Conservation (phyloP, 2,888 invertebrate species). For the Patella depressa region DNA sequence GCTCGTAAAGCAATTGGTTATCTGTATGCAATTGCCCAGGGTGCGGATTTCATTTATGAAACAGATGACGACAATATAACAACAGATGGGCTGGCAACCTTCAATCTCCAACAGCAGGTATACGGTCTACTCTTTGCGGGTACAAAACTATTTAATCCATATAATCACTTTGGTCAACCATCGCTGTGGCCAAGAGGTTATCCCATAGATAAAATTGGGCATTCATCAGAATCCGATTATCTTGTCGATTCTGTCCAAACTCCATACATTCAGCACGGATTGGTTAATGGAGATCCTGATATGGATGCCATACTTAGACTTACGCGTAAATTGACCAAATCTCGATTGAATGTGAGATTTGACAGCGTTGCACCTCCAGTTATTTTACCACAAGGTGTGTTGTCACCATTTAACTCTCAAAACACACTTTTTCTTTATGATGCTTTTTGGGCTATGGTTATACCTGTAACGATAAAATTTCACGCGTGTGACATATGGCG, state of each 20-base stretch:
- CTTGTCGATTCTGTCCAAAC: conserved; percentile 26
- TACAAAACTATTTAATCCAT: conserved; percentile 11
- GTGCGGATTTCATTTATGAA: conserved; percentile 29
- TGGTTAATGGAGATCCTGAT: conserved; percentile 61
- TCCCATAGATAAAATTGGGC: not conserved
- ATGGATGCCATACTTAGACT: conserved; percentile 59
- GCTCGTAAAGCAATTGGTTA: conserved; percentile 26
- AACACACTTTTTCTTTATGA: conserved; percentile 53
- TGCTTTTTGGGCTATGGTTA: conserved; percentile 55
- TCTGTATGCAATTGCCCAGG: conserved; percentile 27
- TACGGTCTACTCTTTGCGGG: conserved; percentile 20
- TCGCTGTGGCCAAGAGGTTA: not conserved
- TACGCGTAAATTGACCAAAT: conserved; percentile 39
- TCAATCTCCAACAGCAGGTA: conserved; percentile 8
- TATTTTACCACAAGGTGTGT: conserved; percentile 47
- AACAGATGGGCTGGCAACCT: conserved; percentile 21
- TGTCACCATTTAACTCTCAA: conserved; percentile 56
- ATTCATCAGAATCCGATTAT: conserved; percentile 21
- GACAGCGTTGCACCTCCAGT: conserved; percentile 48
- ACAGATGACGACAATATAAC: conserved; percentile 32
- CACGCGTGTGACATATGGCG: conserved; percentile 57
- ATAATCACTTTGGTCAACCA: not conserved
- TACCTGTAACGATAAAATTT: conserved; percentile 49
- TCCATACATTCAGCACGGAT: conserved; percentile 55
- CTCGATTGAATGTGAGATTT: conserved; percentile 44